Evolutionary conservation across 2,888 invertebrate species (phyloP).

Genomic region (Lypha dubia): DNA sequence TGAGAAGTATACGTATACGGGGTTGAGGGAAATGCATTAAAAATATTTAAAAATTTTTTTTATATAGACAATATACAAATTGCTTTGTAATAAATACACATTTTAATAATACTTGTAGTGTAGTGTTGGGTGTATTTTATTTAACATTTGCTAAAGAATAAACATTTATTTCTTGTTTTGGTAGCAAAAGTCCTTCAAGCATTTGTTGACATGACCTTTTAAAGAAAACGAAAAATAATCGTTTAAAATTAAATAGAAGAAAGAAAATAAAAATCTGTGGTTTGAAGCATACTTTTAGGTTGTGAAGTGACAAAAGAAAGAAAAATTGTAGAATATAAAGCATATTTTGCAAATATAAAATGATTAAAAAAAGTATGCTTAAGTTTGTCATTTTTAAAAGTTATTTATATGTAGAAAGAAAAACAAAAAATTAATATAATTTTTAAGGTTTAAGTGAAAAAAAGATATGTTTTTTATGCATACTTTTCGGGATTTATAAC

Average conservation of each 20-base stretch:
- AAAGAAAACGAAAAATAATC: slow-evolving; percentile 35
- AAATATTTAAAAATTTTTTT: slow-evolving; percentile 1
- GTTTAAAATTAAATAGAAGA: slow-evolving; percentile 56
- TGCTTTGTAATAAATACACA: slow-evolving; percentile 51
- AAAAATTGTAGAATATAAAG: not conserved
- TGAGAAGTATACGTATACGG: slow-evolving; percentile 29
- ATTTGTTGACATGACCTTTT: slow-evolving; percentile 62
- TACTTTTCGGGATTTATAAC: too few relatives aligned
- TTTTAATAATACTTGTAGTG: slow-evolving; percentile 24
- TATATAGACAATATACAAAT: slow-evolving; percentile 42
- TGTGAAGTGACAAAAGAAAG: not conserved
- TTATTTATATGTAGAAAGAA: not conserved
- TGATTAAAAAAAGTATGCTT: slow-evolving; percentile 16
- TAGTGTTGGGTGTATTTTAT: slow-evolving; percentile 32
- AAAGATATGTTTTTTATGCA: too few relatives aligned
- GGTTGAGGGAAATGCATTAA: slow-evolving; percentile 56
- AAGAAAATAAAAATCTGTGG: slow-evolving; percentile 10
- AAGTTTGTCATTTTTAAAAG: not conserved
- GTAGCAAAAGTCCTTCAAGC: slow-evolving; percentile 19
- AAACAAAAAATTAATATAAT: not conserved
- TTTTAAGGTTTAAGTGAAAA: too few relatives aligned
- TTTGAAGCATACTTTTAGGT: slow-evolving; percentile 39
- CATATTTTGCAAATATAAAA: slow-evolving; percentile 24
- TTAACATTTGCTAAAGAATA: not conserved
- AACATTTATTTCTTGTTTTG: slow-evolving; percentile 15